Evolutionary conservation across 2,113 vertebrate genomes (phyloP).

Genomic region (Oreochromis spilurus): DNA sequence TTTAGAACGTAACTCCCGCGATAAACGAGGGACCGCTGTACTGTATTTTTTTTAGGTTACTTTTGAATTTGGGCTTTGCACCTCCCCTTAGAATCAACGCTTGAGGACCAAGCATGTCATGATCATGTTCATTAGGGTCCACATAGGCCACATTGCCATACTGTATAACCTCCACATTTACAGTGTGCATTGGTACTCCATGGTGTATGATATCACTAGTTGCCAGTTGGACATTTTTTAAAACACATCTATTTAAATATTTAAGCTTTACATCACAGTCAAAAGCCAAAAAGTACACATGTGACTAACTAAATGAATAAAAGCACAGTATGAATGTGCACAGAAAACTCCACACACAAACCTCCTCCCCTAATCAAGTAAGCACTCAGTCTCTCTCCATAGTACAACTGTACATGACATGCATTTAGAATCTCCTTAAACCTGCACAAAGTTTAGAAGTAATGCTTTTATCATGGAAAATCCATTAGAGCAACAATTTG

Average conservation of each 20-base stretch:
- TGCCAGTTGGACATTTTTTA: neutral
- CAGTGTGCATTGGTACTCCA: neutral
- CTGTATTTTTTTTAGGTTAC: neutral
- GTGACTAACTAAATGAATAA: neutral
- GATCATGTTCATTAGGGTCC: neutral
- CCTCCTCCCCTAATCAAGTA: neutral
- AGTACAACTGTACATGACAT: neutral
- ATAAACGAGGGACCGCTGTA: neutral
- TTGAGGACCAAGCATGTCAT: neutral
- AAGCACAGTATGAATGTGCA: neutral
- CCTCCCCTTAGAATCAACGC: neutral
- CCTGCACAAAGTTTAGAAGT: neutral
- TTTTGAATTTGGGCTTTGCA: neutral
- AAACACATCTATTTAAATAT: neutral
- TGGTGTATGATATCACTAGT: neutral
- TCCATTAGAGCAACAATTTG: neutral
- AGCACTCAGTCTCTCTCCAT: neutral
- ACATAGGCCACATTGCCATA: neutral
- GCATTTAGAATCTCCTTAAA: neutral
- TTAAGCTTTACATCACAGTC: neutral
- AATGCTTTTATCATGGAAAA: constrained; percentile 8
- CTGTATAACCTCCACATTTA: neutral
- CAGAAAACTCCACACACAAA: neutral
- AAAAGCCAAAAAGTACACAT: neutral
- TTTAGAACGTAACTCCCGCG: too few species aligned